Evolutionary conservation across 2,888 invertebrate species (phyloP), one percentile per base, ranked within the genome.

Genomic region (Drosophila gaucha): DNA sequence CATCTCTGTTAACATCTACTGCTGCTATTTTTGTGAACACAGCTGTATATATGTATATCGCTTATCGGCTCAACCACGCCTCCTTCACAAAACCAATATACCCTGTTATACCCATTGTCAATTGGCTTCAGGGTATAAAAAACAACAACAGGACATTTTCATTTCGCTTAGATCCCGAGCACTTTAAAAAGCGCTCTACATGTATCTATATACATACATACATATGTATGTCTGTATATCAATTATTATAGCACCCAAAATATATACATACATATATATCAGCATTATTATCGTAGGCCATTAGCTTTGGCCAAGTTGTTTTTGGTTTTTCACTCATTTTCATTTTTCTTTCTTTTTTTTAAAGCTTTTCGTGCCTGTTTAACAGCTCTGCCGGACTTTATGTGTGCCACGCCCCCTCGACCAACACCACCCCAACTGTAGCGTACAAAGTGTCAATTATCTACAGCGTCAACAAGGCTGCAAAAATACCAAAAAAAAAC

Each of bases 371-470:
- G 44, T 44, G 28, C 10, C 50, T 50, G 50, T 58, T 71, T 46
- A 65, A 51, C 41, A 39, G 31, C 24, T 18, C 10, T 26, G 50
- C 20, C 41, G 33, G 33, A 54, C 58, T 67, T 54, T 51, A 16
- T 43, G 51, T 39, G 22, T 14, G 31, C 47, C 47, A 33, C 31
- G 22, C 33, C 14, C 10, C 31, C 47, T n/a, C n/a, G 9, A 47
- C 30, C 59, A 39, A 2, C 33, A 4, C 22, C 6, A 3, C 12
- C n/a, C 33, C 24, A 28, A 9, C 28, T 9, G 3, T 3, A 28
- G 28, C 47, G 58, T 18, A 46, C 39, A 52, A 73, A 69, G 52
- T 73, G 71, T 69, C 76, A 69, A 73, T 73, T 72, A 72, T 68
- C 68, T 56, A 38, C 26, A 41, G 54, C 54, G 54, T 54, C 65